These are phyloP conservation scores for Acanthosepion esculentum DNA, from an alignment of 2,888 invertebrate species.

Conservation along the genomic window DNA sequence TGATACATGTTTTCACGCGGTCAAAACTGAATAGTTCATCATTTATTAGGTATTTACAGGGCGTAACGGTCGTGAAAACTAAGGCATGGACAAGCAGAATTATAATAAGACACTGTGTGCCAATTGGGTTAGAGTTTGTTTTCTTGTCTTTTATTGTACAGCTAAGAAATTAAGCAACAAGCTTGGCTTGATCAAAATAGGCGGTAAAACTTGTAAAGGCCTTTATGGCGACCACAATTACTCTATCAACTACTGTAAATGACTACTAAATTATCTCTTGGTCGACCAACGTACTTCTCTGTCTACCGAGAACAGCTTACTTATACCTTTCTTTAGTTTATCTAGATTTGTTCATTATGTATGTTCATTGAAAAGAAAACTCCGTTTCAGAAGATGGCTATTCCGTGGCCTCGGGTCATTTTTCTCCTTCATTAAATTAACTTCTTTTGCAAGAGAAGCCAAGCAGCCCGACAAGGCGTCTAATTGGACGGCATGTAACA, in stretches of 20 bases:
- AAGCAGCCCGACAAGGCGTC: background rate
- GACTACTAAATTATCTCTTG: background rate
- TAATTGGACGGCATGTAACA: background rate
- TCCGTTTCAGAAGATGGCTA: background rate
- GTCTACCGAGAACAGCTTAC: background rate
- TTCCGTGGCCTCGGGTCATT: background rate
- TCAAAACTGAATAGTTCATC: too few relatives aligned
- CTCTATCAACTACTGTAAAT: background rate
- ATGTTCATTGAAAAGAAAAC: slow-evolving; percentile 33
- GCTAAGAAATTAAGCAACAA: too few relatives aligned
- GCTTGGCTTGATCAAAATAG: too few relatives aligned
- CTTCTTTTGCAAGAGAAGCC: background rate
- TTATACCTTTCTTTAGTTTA: background rate
- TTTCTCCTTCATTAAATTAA: background rate
- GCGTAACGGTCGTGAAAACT: too few relatives aligned
- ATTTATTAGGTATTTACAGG: too few relatives aligned
- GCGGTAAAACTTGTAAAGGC: too few relatives aligned
- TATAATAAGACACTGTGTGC: too few relatives aligned
- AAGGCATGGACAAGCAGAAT: too few relatives aligned
- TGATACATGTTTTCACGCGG: too few relatives aligned
- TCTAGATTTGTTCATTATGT: background rate
- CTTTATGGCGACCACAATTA: too few relatives aligned
- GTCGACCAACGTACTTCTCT: background rate
- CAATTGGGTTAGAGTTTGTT: too few relatives aligned
- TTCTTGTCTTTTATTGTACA: too few relatives aligned